These are phyloP conservation scores for Varanus komodoensis DNA, from an alignment of 2,113 vertebrate species.

Conservation along the genomic window DNA sequence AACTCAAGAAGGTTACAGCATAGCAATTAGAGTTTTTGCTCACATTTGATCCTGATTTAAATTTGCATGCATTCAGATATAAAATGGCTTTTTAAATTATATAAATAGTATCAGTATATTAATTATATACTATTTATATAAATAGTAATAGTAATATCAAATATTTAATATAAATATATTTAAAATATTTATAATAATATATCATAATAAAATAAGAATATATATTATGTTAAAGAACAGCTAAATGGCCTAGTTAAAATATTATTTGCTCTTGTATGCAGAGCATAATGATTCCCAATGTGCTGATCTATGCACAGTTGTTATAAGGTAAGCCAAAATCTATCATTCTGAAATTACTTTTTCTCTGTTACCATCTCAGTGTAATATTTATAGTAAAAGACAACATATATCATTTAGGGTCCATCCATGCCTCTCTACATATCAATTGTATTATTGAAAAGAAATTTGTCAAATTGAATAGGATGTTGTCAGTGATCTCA, in stretches of 20 bases:
- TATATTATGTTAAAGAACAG: not conserved
- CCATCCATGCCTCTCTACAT: constrained; percentile 50
- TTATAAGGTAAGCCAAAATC: not conserved
- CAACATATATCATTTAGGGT: constrained; percentile 40
- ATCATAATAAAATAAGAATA: too few species aligned
- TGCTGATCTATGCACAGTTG: constrained; percentile 44
- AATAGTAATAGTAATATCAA: too few species aligned
- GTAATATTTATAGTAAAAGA: constrained; percentile 20
- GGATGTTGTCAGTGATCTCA: constrained; percentile 35
- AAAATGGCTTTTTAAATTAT: not conserved
- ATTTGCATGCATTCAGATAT: not conserved
- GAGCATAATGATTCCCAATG: not conserved
- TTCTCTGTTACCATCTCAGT: constrained; percentile 46
- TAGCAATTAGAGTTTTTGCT: not conserved
- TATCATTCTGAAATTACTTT: constrained; percentile 45
- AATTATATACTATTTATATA: too few species aligned
- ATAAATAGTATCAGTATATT: too few species aligned
- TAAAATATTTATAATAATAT: too few species aligned
- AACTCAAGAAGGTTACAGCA: not conserved
- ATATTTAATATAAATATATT: too few species aligned
- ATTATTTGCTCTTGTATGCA: not conserved
- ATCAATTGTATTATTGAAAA: constrained; percentile 29
- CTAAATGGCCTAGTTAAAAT: not conserved
- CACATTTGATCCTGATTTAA: not conserved
- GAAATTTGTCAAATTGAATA: constrained; percentile 8